phyloP scores from a whole-genome alignment of 2,888 invertebrate species.

The Orchesella flavescens region DNA sequence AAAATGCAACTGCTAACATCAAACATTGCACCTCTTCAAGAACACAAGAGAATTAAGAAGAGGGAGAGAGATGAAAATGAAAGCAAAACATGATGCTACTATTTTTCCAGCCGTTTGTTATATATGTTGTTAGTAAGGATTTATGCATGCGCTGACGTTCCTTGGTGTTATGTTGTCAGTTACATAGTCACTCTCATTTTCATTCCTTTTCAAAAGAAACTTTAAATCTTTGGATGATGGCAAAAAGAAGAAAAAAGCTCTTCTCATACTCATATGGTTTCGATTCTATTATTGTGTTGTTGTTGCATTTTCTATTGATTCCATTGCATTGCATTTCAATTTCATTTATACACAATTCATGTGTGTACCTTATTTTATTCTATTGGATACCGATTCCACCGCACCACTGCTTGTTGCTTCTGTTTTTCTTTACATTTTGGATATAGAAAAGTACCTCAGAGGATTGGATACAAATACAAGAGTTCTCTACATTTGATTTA shows the following conservation, averaged over 20 bases:
- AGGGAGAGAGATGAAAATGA: not conserved
- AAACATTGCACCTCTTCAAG: not conserved
- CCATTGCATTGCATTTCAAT: conserved; percentile 7
- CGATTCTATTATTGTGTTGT: not conserved
- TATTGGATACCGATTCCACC: no score
- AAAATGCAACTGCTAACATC: not conserved
- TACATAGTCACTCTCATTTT: not conserved
- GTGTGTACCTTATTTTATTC: not conserved
- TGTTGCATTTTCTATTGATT: conserved; percentile 13
- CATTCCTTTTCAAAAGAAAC: not conserved
- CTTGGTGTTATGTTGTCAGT: conserved; percentile 8
- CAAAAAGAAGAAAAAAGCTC: no score
- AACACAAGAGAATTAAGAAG: not conserved
- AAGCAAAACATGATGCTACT: no score
- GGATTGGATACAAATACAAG: not conserved
- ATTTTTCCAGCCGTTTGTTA: not conserved
- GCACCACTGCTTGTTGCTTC: not conserved
- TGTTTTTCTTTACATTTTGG: not conserved
- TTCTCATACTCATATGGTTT: not conserved
- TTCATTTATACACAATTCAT: not conserved
- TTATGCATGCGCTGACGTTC: conserved; percentile 10
- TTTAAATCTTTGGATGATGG: not conserved
- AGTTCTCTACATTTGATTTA: conserved; percentile 17
- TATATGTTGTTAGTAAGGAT: not conserved
- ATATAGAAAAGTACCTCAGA: not conserved